Conservation (phyloP, 1,140 invertebrate species). For the Mesaphorura yosii region DNA sequence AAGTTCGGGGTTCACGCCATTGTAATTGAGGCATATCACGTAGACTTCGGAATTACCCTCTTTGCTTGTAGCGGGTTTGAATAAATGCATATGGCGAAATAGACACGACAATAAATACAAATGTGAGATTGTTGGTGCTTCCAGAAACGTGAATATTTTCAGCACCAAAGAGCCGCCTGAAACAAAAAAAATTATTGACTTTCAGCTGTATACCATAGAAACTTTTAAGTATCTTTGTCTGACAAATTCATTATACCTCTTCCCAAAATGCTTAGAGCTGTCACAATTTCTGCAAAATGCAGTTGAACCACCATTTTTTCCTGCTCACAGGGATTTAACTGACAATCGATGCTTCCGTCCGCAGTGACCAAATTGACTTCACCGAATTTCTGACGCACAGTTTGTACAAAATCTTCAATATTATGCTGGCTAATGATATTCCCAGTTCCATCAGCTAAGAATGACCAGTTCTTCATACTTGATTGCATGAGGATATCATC, state of each 20-base stretch:
- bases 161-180: slow-evolving; percentile 65
- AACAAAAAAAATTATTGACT: background rate
- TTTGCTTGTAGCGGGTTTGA: slow-evolving; percentile 83
- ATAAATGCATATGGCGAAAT: slow-evolving; percentile 41
- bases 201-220: slow-evolving; percentile 30
- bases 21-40: slow-evolving; percentile 59
- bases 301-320: slow-evolving; percentile 62
- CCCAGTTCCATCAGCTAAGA: slow-evolving; percentile 72
- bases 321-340: slow-evolving; percentile 68
- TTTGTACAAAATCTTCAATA: slow-evolving; percentile 34
- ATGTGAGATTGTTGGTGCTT: slow-evolving; percentile 61
- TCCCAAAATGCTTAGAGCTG: slow-evolving; percentile 57
- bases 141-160: slow-evolving; percentile 87
- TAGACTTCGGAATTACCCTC: slow-evolving; percentile 90
- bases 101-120: slow-evolving; percentile 50
- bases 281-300: slow-evolving; percentile 68
- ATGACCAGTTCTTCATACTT: slow-evolving; percentile 68
- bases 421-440: slow-evolving; percentile 60
- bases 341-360: slow-evolving; percentile 85
- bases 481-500: slow-evolving; percentile 74
- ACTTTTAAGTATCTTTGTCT: too few species aligned
- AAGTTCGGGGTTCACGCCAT: too few species aligned
- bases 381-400: slow-evolving; percentile 41
- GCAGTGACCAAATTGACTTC: slow-evolving; percentile 62
- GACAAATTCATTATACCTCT: background rate